Percentiles rank a stretch among this genome's conserved stretches.
Conservation (phyloP, 2,113 vertebrate species). For the Copsychus sechellarum region DNA sequence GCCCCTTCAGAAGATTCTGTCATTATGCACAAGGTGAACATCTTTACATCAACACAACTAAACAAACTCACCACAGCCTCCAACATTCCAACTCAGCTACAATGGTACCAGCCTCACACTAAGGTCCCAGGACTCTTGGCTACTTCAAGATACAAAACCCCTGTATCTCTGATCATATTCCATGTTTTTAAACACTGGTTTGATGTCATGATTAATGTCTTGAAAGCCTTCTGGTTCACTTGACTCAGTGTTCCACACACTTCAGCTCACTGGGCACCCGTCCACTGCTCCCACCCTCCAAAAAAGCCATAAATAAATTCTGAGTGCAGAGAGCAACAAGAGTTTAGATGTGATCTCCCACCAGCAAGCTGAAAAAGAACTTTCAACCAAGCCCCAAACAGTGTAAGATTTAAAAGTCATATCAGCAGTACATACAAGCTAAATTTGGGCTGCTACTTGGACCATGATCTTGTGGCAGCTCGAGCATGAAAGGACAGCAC, state of each 20-base stretch:
- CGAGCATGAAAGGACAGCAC: neutral
- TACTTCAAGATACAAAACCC: neutral
- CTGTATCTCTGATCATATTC: neutral
- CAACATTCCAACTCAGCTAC: rapidly evolving
- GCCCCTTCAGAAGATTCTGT: neutral
- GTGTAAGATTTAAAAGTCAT: neutral
- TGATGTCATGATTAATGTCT: too few relatives aligned
- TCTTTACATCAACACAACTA: neutral
- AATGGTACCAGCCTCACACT: neutral
- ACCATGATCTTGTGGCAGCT: neutral
- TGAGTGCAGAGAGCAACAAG: neutral
- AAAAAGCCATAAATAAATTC: neutral
- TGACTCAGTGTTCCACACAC: neutral
- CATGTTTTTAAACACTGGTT: neutral
- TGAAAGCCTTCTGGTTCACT: neutral
- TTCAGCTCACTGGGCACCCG: neutral
- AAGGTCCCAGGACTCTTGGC: neutral
- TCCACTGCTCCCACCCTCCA: neutral
- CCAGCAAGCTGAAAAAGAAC: neutral
- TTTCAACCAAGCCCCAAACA: neutral
- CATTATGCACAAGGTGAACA: neutral
- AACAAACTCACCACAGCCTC: neutral
- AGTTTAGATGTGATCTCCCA: neutral
- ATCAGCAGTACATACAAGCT: neutral
- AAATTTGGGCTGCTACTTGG: neutral